A percentile compares a stretch with the other conserved stretches of the same genome.
Evolutionary conservation across 2,888 invertebrate species (phyloP).

Genomic region (Drosophila acutilabella): DNA sequence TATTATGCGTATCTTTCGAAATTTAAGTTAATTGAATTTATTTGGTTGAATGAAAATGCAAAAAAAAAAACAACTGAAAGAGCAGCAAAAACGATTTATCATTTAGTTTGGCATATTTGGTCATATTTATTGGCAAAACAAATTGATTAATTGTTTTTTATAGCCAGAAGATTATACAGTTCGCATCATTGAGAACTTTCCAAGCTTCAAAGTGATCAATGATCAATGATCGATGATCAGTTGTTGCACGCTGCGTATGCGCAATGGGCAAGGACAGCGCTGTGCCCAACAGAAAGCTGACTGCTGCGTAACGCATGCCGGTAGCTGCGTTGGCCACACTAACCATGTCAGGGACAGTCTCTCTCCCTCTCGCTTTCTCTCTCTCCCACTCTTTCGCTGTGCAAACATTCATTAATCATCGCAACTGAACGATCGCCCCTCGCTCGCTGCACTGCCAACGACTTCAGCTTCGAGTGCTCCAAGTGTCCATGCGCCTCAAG

Average conservation of each 20-base stretch:
- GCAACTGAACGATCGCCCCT: constrained; percentile 39
- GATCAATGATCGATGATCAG: constrained; percentile 2
- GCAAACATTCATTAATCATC: constrained; percentile 57
- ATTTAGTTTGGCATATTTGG: constrained; percentile 65
- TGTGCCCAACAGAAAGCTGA: constrained; percentile 28
- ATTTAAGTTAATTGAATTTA: constrained; percentile 73
- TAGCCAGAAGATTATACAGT: constrained; percentile 41
- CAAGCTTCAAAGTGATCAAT: constrained; percentile 38
- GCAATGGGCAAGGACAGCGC: constrained; percentile 47
- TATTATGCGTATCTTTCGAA: constrained; percentile 61
- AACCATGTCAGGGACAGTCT: constrained; percentile 55
- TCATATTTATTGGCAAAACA: constrained; percentile 75
- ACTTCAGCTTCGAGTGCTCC: constrained; percentile 61
- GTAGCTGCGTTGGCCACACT: constrained; percentile 46
- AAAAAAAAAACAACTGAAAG: constrained; percentile 30
- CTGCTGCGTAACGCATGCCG: constrained; percentile 52
- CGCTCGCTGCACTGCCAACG: constrained; percentile 31
- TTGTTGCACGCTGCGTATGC: constrained; percentile 53
- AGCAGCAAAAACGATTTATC: constrained; percentile 63
- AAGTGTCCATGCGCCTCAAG: constrained; percentile 62
- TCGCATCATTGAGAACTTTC: constrained; percentile 42
- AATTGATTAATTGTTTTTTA: constrained; percentile 72
- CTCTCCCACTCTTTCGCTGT: neutral
- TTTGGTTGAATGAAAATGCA: constrained; percentile 68
- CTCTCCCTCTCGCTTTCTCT: constrained; percentile 10